Evolutionary conservation across 2,888 invertebrate species (phyloP).

Genomic region (Melanchra persicariae): DNA sequence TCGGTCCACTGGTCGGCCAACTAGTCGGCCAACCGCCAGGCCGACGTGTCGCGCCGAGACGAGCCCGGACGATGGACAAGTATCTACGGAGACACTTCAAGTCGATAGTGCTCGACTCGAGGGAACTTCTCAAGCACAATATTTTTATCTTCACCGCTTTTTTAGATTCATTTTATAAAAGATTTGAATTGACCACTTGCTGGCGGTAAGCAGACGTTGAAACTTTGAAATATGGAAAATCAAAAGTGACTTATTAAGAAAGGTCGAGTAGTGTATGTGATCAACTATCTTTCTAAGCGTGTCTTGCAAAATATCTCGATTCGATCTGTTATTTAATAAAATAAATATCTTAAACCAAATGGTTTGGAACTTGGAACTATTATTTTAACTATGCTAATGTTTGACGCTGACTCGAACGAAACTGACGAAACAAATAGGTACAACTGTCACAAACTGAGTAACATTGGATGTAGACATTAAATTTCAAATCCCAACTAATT

Average conservation of each 20-base stretch:
- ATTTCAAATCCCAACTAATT: conserved; percentile 57
- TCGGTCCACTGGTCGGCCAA: conserved; percentile 29
- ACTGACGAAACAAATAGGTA: conserved; percentile 29
- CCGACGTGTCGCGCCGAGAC: conserved; percentile 39
- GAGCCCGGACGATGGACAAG: conserved; percentile 52
- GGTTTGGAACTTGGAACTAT: no score
- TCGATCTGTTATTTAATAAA: background rate
- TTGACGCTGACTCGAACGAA: conserved; percentile 21
- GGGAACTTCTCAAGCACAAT: conserved; percentile 71
- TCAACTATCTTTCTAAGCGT: background rate
- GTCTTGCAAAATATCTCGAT: background rate
- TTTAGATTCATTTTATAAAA: conserved; percentile 52
- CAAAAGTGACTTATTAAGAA: background rate
- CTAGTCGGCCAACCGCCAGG: conserved; percentile 23
- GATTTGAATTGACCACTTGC: conserved; percentile 39
- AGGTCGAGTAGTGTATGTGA: background rate
- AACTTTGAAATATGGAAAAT: background rate
- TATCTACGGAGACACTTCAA: conserved; percentile 68
- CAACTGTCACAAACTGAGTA: conserved; percentile 12
- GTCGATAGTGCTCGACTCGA: conserved; percentile 73
- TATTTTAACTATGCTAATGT: no score
- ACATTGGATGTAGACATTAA: conserved; percentile 45
- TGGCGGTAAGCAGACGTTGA: background rate
- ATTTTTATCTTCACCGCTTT: conserved; percentile 69
- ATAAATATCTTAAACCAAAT: background rate